Conservation (phyloP, 2,797 vertebrate genomes). For the Chelon auratus region DNA sequence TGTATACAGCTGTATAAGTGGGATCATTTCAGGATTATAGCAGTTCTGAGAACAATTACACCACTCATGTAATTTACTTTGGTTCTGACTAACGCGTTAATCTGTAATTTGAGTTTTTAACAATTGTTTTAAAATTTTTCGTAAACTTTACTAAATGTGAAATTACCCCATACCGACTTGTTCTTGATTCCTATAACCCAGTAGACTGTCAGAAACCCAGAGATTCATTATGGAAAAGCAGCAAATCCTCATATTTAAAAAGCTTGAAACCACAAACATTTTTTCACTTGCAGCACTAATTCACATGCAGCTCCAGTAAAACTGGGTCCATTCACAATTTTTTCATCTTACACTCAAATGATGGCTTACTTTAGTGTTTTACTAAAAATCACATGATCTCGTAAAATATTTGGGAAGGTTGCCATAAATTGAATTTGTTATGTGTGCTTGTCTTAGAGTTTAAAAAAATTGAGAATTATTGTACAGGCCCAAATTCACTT, state of each 20-base stretch:
- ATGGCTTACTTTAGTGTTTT: background rate
- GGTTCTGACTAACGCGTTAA: too few relatives aligned
- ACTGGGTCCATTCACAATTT: too few relatives aligned
- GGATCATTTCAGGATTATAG: too few relatives aligned
- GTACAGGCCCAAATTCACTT: too few relatives aligned
- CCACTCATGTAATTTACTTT: too few relatives aligned
- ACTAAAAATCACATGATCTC: background rate
- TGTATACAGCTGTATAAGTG: background rate
- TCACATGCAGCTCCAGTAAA: background rate
- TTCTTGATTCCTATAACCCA: background rate
- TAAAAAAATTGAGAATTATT: too few relatives aligned
- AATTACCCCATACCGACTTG: background rate
- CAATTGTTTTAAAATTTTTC: too few relatives aligned
- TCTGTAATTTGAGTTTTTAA: too few relatives aligned
- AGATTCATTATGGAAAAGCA: background rate
- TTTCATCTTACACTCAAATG: background rate
- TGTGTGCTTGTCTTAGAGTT: background rate
- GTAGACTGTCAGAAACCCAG: background rate
- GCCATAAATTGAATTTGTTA: too few relatives aligned
- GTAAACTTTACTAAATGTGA: background rate
- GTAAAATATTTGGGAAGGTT: background rate
- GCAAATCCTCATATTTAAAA: background rate
- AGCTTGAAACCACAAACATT: too few relatives aligned
- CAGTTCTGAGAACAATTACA: too few relatives aligned
- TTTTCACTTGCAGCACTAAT: background rate